Evolutionary conservation across 1,140 invertebrate genomes (phyloP).

Genomic region (Dendroctonus valens): DNA sequence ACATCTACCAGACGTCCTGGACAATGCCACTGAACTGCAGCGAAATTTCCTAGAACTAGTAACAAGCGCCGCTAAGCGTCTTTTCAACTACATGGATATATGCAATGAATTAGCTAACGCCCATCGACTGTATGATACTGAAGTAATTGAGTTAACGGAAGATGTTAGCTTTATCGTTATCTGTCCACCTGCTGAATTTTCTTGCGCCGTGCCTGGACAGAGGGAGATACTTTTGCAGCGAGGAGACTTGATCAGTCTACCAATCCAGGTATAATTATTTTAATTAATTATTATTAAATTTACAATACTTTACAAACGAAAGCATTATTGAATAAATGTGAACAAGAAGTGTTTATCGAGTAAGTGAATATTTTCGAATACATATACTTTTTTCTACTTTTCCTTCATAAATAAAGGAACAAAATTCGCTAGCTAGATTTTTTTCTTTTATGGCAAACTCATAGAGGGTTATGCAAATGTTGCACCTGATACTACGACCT

Average conservation of each 20-base stretch:
- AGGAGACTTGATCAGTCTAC: constrained; percentile 78
- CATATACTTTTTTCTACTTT: too few relatives aligned
- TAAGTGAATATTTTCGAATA: too few relatives aligned
- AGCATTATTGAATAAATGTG: too few relatives aligned
- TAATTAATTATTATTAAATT: too few relatives aligned
- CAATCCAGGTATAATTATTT: constrained; percentile 61
- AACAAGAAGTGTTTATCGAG: too few relatives aligned
- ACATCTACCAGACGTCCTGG: constrained; percentile 51
- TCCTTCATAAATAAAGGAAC: too few relatives aligned
- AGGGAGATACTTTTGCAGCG: constrained; percentile 76
- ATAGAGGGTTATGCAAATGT: too few relatives aligned
- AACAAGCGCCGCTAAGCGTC: constrained; percentile 65
- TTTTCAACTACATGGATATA: constrained; percentile 80
- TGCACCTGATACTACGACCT: too few relatives aligned
- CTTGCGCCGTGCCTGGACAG: constrained; percentile 87
- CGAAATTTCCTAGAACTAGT: constrained; percentile 75
- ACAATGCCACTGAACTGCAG: constrained; percentile 67
- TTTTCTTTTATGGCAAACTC: too few relatives aligned
- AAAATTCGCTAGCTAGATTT: too few relatives aligned
- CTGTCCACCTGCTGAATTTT: constrained; percentile 84
- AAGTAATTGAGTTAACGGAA: constrained; percentile 85
- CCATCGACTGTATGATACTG: constrained; percentile 84
- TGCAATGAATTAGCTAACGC: constrained; percentile 62
- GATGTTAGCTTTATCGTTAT: constrained; percentile 89
- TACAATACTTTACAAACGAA: too few relatives aligned